Percentiles rank a stretch among this genome's conserved stretches.
These are phyloP conservation scores for Caradrina kadenii DNA, from an alignment of 2,888 invertebrate species.

Conservation along the genomic window DNA sequence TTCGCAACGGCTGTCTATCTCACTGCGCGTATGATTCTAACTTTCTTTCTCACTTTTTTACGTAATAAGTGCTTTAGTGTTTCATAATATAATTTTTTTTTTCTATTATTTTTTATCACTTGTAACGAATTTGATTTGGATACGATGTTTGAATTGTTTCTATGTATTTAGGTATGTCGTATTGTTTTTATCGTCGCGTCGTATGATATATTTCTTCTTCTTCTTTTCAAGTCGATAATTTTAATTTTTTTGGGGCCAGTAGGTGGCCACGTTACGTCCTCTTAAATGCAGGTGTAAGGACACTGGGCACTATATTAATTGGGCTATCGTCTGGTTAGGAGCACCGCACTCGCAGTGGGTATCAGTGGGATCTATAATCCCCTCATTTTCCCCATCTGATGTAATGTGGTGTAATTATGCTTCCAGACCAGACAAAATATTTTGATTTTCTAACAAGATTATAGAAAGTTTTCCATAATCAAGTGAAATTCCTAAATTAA, in stretches of 20 bases:
- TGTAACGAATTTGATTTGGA: slow-evolving; percentile 47
- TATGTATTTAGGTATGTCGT: slow-evolving; percentile 16
- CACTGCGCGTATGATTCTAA: slow-evolving; percentile 65
- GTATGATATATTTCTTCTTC: neutral
- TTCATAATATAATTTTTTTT: slow-evolving; percentile 48
- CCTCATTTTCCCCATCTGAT: too few relatives aligned
- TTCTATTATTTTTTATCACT: slow-evolving; percentile 41
- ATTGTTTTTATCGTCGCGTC: neutral
- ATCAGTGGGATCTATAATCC: too few relatives aligned
- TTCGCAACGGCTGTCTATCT: slow-evolving; percentile 73
- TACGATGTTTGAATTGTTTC: slow-evolving; percentile 25
- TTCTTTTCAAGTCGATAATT: too few relatives aligned
- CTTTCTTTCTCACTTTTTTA: slow-evolving; percentile 72
- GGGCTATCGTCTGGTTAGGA: too few relatives aligned
- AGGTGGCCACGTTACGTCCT: too few relatives aligned
- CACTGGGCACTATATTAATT: too few relatives aligned
- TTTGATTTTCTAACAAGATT: neutral
- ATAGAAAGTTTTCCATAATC: neutral
- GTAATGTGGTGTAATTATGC: neutral
- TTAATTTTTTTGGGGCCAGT: too few relatives aligned
- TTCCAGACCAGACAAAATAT: neutral
- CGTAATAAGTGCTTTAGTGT: slow-evolving; percentile 66
- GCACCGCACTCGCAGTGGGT: too few relatives aligned
- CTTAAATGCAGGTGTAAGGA: too few relatives aligned
- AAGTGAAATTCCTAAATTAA: neutral